Evolutionary conservation across 2,797 vertebrate species (phyloP).

Genomic region (Anisognathus igniventris): DNA sequence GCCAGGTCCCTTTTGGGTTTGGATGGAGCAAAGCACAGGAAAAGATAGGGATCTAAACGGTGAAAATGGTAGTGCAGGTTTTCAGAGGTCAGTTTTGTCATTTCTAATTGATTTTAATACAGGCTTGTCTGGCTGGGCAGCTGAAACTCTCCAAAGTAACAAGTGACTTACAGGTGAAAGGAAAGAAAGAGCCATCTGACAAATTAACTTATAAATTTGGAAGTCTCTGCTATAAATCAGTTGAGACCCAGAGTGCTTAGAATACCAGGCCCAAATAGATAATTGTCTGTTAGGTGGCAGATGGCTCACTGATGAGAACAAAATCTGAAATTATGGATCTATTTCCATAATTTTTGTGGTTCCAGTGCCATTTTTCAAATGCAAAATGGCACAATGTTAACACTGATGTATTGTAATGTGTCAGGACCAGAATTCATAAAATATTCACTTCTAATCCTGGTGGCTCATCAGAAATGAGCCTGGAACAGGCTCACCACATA

Average conservation of each 20-base stretch:
- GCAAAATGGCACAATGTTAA: background rate
- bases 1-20: background rate
- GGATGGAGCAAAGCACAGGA: background rate
- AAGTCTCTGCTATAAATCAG: constrained; percentile 1
- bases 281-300: constrained; percentile 23
- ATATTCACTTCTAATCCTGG: background rate
- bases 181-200: background rate
- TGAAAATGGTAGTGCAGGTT: background rate
- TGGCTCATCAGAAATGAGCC: background rate
- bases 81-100: background rate
- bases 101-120: background rate
- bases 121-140: background rate
- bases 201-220: background rate
- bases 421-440: background rate
- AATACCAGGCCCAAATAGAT: constrained; percentile 1
- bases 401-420: background rate
- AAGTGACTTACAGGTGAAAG: background rate
- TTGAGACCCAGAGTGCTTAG: background rate
- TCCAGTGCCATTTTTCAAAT: constrained; percentile 6
- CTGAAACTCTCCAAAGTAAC: background rate
- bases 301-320: background rate
- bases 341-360: constrained; percentile 8
- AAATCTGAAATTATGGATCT: background rate
- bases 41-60: background rate
- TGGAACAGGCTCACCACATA: background rate